A percentile compares a stretch with the other conserved stretches of the same genome.
Evolutionary conservation across 2,113 vertebrate species (phyloP).

Genomic region (Balaeniceps rex): DNA sequence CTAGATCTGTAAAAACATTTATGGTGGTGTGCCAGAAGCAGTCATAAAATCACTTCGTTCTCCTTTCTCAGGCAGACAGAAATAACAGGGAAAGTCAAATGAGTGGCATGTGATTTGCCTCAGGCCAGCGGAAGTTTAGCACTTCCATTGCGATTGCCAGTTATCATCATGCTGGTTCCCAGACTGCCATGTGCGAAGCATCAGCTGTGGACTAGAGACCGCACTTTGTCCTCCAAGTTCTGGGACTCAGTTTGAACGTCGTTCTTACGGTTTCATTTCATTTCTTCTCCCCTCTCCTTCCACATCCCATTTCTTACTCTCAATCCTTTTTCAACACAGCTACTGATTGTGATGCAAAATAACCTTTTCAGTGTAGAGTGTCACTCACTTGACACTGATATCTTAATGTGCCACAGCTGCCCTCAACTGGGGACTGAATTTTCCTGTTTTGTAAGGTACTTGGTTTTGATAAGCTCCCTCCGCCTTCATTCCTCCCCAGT

Average conservation of each 20-base stretch:
- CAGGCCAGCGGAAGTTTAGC: background rate
- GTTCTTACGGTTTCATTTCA: background rate
- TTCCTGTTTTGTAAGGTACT: background rate
- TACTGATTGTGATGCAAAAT: background rate
- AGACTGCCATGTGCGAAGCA: background rate
- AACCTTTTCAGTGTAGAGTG: background rate
- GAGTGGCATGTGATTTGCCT: background rate
- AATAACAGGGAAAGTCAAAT: background rate
- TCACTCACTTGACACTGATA: background rate
- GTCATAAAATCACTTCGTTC: fast-evolving
- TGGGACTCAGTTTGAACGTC: background rate
- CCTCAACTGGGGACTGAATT: background rate
- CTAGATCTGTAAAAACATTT: background rate
- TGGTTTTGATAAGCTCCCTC: background rate
- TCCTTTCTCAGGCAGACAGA: background rate
- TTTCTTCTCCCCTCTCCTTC: background rate
- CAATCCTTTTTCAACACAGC: background rate
- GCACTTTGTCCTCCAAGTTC: background rate
- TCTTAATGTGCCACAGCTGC: background rate
- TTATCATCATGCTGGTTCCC: background rate
- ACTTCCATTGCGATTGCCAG: background rate
- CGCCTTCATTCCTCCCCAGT: background rate
- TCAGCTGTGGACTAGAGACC: background rate
- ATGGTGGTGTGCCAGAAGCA: background rate
- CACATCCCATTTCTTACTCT: background rate